Evolutionary conservation across 2,113 vertebrate species (phyloP).

Genomic region (Arvicanthis niloticus): DNA sequence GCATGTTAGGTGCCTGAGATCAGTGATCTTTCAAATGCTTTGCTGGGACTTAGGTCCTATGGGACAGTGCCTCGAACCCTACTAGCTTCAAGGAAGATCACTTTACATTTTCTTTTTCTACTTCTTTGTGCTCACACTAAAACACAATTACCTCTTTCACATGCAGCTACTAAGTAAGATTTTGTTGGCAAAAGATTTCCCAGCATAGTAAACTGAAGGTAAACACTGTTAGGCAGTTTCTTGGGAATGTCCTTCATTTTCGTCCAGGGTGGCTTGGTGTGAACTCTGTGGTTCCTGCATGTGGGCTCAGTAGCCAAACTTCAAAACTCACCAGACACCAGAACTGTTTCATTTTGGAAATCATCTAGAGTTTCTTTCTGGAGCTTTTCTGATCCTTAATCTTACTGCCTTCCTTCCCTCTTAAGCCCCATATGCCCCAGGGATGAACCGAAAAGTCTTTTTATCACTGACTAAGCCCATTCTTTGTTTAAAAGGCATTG

Average conservation of each 20-base stretch:
- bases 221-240: neutral
- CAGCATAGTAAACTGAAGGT: neutral
- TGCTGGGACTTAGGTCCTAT: neutral
- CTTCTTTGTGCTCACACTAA: neutral
- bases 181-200: neutral
- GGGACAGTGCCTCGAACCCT: neutral
- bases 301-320: neutral
- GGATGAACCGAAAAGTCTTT: constrained; percentile 11
- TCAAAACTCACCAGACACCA: neutral
- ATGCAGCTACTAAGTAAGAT: neutral
- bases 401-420: neutral
- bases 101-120: neutral
- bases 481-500: neutral
- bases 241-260: neutral
- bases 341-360: neutral
- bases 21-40: neutral
- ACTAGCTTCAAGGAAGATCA: neutral
- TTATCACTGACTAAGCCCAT: neutral
- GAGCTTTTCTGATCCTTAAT: neutral
- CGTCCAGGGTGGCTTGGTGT: neutral
- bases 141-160: neutral
- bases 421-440: neutral
- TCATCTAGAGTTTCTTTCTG: neutral
- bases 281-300: neutral
- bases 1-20: neutral